Conservation (phyloP, 2,888 invertebrate species). For the Trissoscelio sp. region DNA sequence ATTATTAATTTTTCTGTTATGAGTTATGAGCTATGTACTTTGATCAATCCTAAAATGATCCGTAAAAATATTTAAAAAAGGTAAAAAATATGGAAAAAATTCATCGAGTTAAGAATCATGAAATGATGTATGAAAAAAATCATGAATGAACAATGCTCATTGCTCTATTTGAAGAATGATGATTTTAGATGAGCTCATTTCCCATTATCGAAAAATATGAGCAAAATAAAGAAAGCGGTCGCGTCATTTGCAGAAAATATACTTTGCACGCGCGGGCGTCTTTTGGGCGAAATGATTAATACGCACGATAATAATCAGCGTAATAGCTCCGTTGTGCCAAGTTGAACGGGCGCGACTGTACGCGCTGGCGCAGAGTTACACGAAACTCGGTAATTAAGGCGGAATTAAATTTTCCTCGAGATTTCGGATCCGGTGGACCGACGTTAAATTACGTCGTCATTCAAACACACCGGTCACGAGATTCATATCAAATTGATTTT, state of each 20-base stretch:
- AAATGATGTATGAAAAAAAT: too few relatives aligned
- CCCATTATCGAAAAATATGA: not conserved
- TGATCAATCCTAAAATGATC: too few relatives aligned
- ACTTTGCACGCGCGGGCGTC: conserved; percentile 11
- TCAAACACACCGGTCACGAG: conserved; percentile 8
- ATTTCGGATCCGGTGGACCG: conserved; percentile 1
- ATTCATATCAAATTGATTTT: conserved; percentile 18
- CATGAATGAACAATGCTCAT: too few relatives aligned
- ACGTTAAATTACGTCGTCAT: conserved; percentile 24
- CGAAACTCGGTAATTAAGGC: conserved; percentile 37
- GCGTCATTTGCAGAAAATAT: conserved; percentile 34
- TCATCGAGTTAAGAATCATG: too few relatives aligned
- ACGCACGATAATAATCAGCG: conserved; percentile 37
- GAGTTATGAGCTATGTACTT: too few relatives aligned
- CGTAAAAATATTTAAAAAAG: too few relatives aligned
- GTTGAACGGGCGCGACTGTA: not conserved
- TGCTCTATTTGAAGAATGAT: too few relatives aligned
- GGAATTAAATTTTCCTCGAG: conserved; percentile 42
- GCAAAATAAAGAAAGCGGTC: not conserved
- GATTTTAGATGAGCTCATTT: too few relatives aligned
- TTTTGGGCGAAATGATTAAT: conserved; percentile 32
- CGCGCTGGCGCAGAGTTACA: conserved; percentile 6
- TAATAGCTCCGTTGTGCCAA: conserved; percentile 27
- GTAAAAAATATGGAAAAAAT: too few relatives aligned
- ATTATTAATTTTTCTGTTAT: too few relatives aligned